Percentiles rank a stretch among this genome's conserved stretches.
These are phyloP conservation scores for Campylomormyrus tamandua DNA, from an alignment of 2,113 vertebrate species.

Conservation along the genomic window DNA sequence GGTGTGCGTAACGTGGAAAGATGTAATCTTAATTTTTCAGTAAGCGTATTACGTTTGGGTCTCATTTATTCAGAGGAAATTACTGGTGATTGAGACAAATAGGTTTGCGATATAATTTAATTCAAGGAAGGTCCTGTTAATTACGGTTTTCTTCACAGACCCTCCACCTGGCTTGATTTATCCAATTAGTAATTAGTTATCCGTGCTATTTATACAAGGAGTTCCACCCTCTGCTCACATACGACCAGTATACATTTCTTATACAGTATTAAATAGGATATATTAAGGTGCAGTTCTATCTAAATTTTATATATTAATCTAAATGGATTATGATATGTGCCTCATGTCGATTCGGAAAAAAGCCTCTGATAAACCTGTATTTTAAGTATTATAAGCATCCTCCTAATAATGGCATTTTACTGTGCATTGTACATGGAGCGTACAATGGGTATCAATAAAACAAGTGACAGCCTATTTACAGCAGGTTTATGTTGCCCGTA, in stretches of 20 bases:
- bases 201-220: neutral
- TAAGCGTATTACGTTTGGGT: neutral
- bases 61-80: neutral
- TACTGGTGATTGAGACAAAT: neutral
- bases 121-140: neutral
- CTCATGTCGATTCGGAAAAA: neutral
- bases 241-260: neutral
- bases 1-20: neutral
- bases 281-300: neutral
- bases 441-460: neutral
- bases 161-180: neutral
- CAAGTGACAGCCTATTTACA: constrained; percentile 52
- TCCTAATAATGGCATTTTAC: neutral
- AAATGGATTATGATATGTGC: neutral
- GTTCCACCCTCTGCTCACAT: neutral
- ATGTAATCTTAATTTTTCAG: neutral
- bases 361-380: neutral
- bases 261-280: neutral
- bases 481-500: constrained; percentile 85
- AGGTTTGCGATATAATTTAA: neutral
- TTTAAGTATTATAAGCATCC: neutral
- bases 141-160: neutral
- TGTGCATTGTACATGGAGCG: neutral
- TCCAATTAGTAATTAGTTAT: neutral
- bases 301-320: neutral